Evolutionary conservation across 2,113 vertebrate genomes (phyloP), one percentile per base, ranked within the genome.

Genomic region (Camelus dromedarius): DNA sequence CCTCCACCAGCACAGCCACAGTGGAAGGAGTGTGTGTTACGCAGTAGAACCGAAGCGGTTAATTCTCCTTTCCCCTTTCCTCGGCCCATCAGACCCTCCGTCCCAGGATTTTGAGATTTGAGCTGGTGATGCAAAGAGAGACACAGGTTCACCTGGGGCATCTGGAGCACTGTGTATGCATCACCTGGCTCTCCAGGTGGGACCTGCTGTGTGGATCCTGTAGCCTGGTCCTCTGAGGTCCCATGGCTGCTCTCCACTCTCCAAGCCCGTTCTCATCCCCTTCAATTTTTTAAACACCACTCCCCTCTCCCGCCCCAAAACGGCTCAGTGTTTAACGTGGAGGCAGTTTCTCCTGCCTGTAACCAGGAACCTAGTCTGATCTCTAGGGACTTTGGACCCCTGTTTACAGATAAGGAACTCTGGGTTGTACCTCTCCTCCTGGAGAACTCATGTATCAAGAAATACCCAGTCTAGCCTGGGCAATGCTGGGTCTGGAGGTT

Each of bases 131-230:
- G 1, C 8, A 7, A 50, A 85, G 56, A 22, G 35, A 77, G 28
- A 18, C 0, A 0, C 8, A 14, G 50, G 9, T 24, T 81, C 77
- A 3, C 7, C 38, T 67, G 35, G 62, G 88, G 19, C 12, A 1
- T 10, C 42, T 22, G 46, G 50, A 30, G 35, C 4, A 24, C 12
- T 22, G 0, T 5, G 24, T 0, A 0, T 6, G 12, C 4, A 1
- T 46, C 6, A 0, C 42, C 32, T 13, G 73, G 14, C 15, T 70
- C 56, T 50, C 5, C 0, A 24, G 38, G 48, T 2, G 35, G 13
- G 10, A 18, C 5, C 3, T 26, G 28, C 10, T 0, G 8, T 20
- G 46, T 58, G 32, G 6, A 6, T 15, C 18, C 67, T 46, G 20
- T 13, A 79, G n/a, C 62, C n/a, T 24, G 72, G 28, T 54, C 58